Base-by-base conservation (phyloP, 2,797 vertebrate genomes). In the Semaprochilodus insignis region DNA sequence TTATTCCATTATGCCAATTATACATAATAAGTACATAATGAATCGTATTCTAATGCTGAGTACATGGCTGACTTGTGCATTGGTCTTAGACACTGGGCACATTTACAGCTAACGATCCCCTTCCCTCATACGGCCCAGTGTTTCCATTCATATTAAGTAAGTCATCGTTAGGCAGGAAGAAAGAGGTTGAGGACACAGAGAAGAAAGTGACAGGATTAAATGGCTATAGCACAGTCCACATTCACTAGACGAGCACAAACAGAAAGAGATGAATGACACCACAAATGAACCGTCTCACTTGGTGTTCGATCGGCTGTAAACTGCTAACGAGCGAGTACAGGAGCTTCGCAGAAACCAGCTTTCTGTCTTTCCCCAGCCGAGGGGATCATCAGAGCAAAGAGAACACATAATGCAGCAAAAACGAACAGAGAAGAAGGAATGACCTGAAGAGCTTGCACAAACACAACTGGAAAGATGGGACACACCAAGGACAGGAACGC, bases 1-100 rank as follows among this genome's bases (percentile, higher is more conserved):
- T 2, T 54, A 62, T 48, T 77, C 67, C 77, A 82, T 85, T 74
- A 83, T 44, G 60, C 34, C 51, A 77, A 74, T 85, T 81, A 77
- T 27, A 23, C 57, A 59, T 57, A 80, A 80, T 60, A 69, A 40
- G 51, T 11, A 16, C 31, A 73, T 66, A 80, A 79, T 36, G 27
- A 51, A 78, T 78, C 40, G 59, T 36, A 16, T 66, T 65, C 65
- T 48, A 21, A 54, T 54, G 52, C 25, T 14, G 48, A 5, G 10
- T 3, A 19, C 25, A 27, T 70, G 71, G 71, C 6, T 55, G 25
- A 74, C 23, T 71, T 3, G n/a, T 23, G 21, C 40, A 44, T 6
- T 51, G 67, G 67, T 25, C 44, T 25, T 19, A 69, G 19, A 13
- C 36, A 44, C 48, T 23, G 3, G 14, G 44, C n/a, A 1, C 36